Conservation (phyloP, 2,797 vertebrate species). For the Ispidina picta region DNA sequence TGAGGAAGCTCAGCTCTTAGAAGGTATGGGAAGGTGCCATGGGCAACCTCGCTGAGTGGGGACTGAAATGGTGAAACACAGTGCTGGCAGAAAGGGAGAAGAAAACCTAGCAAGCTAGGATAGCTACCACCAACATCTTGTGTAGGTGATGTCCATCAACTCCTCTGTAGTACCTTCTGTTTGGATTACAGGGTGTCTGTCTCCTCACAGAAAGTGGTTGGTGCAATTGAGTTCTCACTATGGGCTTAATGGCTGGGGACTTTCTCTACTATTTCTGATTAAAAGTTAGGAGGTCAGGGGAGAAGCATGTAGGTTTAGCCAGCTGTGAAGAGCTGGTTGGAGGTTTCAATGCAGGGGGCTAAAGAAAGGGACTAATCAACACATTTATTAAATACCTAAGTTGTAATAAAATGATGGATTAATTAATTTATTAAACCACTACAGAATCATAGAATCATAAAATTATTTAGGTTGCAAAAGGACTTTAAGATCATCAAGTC, state of each 20-base stretch:
- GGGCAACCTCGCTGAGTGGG: rapidly evolving
- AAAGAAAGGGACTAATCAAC: neutral
- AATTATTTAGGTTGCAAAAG: neutral
- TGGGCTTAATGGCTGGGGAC: neutral
- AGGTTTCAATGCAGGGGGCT: neutral
- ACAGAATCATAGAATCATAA: neutral
- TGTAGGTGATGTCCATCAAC: neutral
- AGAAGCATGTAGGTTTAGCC: neutral
- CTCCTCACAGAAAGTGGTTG: neutral
- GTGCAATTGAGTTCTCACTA: neutral
- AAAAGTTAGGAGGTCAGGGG: rapidly evolving
- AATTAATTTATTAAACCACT: neutral
- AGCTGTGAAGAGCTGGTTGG: neutral
- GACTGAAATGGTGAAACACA: neutral
- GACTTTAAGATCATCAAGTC: neutral
- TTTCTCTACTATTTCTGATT: neutral
- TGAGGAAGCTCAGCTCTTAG: neutral
- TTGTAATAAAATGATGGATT: neutral
- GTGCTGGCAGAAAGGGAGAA: neutral
- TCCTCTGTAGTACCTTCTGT: neutral
- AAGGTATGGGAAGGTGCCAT: neutral
- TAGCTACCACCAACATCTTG: neutral
- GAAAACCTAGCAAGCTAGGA: neutral
- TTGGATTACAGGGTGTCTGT: neutral
- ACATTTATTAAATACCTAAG: rapidly evolving